Conservation (phyloP, 1,140 invertebrate genomes). For the Heterodera schachtii region DNA sequence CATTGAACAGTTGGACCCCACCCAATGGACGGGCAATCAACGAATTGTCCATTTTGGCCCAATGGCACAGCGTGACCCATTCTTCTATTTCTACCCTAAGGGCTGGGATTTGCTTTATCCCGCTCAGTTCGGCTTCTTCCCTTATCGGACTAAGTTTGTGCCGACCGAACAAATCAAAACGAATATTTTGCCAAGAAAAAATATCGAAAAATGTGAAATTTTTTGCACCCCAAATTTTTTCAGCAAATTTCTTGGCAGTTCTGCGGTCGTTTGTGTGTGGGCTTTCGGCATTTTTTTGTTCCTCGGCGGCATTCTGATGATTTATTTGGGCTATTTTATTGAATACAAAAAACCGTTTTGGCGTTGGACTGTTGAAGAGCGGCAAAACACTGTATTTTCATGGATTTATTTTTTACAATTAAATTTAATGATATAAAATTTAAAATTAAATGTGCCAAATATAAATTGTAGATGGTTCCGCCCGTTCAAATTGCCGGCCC, state of each 20-base stretch:
- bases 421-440: no score
- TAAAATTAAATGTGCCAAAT: not conserved
- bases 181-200: no score
- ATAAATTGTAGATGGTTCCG: conserved; percentile 32
- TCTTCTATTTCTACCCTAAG: conserved; percentile 65
- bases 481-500: conserved; percentile 60
- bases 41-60: conserved; percentile 64
- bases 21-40: conserved; percentile 63
- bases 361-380: conserved; percentile 48
- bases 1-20: conserved; percentile 60
- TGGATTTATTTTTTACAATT: not conserved
- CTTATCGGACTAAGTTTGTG: conserved; percentile 60
- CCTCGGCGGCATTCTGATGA: conserved; percentile 60
- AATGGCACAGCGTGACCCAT: conserved; percentile 65
- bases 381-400: not conserved
- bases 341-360: conserved; percentile 61
- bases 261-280: conserved; percentile 57
- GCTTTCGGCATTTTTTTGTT: conserved; percentile 62
- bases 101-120: conserved; percentile 65
- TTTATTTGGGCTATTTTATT: conserved; percentile 60
- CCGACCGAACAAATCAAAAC: conserved; percentile 25
- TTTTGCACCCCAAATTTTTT: conserved; percentile 26
- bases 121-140: conserved; percentile 65
- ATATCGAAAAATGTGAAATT: no score
- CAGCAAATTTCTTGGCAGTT: conserved; percentile 65